phyloP scores from a whole-genome alignment of 2,797 vertebrate species.

The Typhlichthys subterraneus region DNA sequence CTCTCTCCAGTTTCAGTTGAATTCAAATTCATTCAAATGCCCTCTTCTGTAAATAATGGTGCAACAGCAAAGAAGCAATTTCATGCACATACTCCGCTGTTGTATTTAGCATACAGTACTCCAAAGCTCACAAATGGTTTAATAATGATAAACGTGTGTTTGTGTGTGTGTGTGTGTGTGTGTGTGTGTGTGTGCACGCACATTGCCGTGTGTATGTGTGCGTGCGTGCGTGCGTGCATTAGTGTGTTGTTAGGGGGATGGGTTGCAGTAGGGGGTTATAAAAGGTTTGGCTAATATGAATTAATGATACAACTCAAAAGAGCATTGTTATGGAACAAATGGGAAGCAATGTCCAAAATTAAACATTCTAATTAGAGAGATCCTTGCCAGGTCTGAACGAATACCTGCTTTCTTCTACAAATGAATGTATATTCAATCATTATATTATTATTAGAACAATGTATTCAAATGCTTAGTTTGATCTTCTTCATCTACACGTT shows the following conservation, averaged over 20 bases:
- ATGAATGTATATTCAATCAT: background rate
- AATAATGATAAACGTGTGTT: constrained; percentile 24
- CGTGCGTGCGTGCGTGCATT: no score
- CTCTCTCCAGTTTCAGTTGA: constrained; percentile 18
- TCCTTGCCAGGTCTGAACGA: constrained; percentile 7
- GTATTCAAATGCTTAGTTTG: background rate
- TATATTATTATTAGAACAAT: background rate
- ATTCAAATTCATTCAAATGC: constrained; percentile 15
- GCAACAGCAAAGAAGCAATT: constrained; percentile 31
- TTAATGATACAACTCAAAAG: constrained; percentile 35
- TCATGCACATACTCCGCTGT: constrained; percentile 19
- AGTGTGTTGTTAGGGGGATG: background rate
- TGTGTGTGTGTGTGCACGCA: no score
- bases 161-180: no score
- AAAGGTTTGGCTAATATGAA: constrained; percentile 28
- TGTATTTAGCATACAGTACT: constrained; percentile 17
- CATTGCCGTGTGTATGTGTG: no score
- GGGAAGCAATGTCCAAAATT: constrained; percentile 41
- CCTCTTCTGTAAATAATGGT: constrained; percentile 21
- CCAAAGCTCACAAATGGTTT: constrained; percentile 17
- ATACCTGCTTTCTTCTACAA: constrained; percentile 14
- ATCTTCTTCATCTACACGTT: no score
- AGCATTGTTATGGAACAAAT: constrained; percentile 33
- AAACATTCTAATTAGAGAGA: constrained; percentile 30
- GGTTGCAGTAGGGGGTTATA: constrained; percentile 8